Conservation (phyloP, 1,140 invertebrate species). For the Macrobrachium rosenbergii region DNA sequence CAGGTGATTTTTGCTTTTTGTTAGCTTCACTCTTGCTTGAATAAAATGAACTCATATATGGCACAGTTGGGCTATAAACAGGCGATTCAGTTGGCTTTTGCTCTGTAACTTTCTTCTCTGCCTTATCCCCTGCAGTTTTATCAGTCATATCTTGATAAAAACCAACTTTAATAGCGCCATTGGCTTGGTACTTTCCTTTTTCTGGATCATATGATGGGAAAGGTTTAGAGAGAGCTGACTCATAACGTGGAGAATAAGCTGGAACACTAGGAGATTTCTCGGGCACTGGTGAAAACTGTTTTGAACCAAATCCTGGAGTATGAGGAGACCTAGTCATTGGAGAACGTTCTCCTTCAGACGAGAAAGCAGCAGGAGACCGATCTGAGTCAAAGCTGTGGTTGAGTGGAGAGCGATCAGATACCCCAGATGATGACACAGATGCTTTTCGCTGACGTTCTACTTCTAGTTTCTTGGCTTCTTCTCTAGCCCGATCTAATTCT, state of each 20-base stretch:
- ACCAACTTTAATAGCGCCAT: slow-evolving; percentile 81
- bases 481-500: slow-evolving; percentile 71
- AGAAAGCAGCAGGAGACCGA: slow-evolving; percentile 65
- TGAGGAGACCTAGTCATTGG: slow-evolving; percentile 71
- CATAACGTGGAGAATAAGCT: slow-evolving; percentile 64
- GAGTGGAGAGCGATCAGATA: slow-evolving; percentile 76
- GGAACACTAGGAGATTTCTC: slow-evolving; percentile 65
- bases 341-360: slow-evolving; percentile 63
- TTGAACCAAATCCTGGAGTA: slow-evolving; percentile 71
- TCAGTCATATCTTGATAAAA: slow-evolving; percentile 80
- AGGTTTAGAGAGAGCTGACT: slow-evolving; percentile 53
- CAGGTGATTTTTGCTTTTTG: slow-evolving; percentile 65
- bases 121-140: slow-evolving; percentile 59
- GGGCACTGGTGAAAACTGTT: slow-evolving; percentile 65
- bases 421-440: slow-evolving; percentile 75
- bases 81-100: slow-evolving; percentile 62
- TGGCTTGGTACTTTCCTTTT: slow-evolving; percentile 68
- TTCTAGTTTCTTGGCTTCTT: slow-evolving; percentile 73
- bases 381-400: slow-evolving; percentile 72
- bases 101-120: slow-evolving; percentile 57
- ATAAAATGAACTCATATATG: slow-evolving; percentile 64
- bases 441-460: slow-evolving; percentile 69
- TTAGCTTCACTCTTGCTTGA: slow-evolving; percentile 58
- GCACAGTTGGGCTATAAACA: slow-evolving; percentile 65
- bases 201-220: slow-evolving; percentile 63